Evolutionary conservation across 2,113 vertebrate species (phyloP).

Genomic region (Perca schrenkii): DNA sequence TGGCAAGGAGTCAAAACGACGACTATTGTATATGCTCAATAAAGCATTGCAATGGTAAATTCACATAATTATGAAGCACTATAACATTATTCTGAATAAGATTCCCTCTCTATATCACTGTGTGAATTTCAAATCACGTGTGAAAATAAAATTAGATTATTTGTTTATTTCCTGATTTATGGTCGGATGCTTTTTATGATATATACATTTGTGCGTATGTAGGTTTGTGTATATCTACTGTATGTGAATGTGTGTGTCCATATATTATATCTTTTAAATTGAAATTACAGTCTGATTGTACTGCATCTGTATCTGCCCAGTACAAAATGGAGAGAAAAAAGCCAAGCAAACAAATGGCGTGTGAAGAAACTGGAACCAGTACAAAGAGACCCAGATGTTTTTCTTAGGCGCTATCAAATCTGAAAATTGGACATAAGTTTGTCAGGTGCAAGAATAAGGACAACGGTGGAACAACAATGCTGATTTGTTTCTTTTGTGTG

Average conservation of each 20-base stretch:
- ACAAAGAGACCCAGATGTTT: background rate
- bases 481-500: constrained; percentile 3
- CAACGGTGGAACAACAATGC: background rate
- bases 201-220: background rate
- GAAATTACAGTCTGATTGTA: background rate
- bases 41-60: constrained; percentile 1
- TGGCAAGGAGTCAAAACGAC: constrained; percentile 43
- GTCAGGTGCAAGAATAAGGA: background rate
- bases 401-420: background rate
- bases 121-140: background rate
- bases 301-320: background rate
- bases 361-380: background rate
- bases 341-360: background rate
- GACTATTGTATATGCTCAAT: constrained; percentile 4
- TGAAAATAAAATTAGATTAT: background rate
- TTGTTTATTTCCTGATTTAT: background rate
- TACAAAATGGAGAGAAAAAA: background rate
- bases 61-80: constrained; percentile 5
- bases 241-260: background rate
- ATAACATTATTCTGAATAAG: constrained; percentile 2
- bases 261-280: background rate
- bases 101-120: background rate
- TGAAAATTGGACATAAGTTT: background rate
- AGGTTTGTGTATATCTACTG: background rate
- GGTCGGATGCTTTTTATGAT: background rate